phyloP scores from a whole-genome alignment of 2,888 invertebrate genomes.

The Aspidiotus destructor region DNA sequence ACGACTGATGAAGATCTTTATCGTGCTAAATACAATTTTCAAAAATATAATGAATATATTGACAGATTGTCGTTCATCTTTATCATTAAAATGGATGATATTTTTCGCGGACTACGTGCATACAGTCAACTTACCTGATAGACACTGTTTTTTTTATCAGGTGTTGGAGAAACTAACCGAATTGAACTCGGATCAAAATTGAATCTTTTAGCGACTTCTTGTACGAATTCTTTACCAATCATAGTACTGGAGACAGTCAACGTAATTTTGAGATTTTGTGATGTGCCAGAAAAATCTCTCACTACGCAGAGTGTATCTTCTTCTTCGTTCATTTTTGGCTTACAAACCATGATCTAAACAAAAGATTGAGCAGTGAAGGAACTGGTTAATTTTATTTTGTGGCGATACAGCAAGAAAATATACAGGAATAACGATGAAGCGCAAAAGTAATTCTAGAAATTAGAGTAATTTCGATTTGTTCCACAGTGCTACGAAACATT shows the following conservation, averaged over 20 bases:
- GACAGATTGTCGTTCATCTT: too few species aligned
- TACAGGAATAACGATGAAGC: too few species aligned
- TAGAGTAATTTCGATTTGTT: too few species aligned
- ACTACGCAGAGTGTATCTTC: conserved; percentile 44
- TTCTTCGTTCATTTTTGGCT: conserved; percentile 41
- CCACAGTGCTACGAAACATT: too few species aligned
- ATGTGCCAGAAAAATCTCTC: conserved; percentile 41
- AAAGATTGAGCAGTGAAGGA: too few species aligned
- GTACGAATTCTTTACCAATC: conserved; percentile 44
- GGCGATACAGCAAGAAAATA: too few species aligned
- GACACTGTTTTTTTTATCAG: conserved; percentile 18
- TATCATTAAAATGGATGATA: neutral
- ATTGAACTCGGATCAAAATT: conserved; percentile 45
- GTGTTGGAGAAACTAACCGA: conserved; percentile 42
- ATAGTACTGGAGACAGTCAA: conserved; percentile 43
- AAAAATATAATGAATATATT: too few species aligned
- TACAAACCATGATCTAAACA: conserved; percentile 46
- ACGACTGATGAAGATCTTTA: too few species aligned
- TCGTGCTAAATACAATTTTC: too few species aligned
- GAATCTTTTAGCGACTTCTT: conserved; percentile 45
- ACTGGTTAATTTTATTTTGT: too few species aligned
- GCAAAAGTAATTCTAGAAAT: too few species aligned
- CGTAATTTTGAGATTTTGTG: conserved; percentile 38
- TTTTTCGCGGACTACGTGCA: neutral
- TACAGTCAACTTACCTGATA: conserved; percentile 10